Evolutionary conservation across 2,797 vertebrate genomes (phyloP).

Genomic region (Argya squamiceps): DNA sequence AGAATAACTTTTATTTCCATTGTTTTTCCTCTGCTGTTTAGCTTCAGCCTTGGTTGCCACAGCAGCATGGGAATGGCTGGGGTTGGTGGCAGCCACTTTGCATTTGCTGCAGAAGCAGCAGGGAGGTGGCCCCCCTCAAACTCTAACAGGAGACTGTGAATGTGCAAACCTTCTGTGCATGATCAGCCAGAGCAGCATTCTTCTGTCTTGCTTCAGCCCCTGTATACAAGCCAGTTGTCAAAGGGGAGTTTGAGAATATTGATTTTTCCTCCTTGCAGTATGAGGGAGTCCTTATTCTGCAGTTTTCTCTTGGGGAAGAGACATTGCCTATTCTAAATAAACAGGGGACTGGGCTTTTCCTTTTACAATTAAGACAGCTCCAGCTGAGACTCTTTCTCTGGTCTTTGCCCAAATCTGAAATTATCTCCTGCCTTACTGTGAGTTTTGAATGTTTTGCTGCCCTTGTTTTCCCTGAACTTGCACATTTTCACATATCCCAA

Average conservation of each 20-base stretch:
- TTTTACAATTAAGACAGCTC: neutral
- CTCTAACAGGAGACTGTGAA: neutral
- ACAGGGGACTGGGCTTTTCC: neutral
- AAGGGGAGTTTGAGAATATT: neutral
- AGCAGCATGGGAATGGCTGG: neutral
- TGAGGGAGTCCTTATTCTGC: neutral
- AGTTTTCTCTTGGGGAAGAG: neutral
- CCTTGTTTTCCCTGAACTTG: neutral
- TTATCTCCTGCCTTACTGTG: neutral
- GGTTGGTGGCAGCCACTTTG: neutral
- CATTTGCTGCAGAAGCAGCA: neutral
- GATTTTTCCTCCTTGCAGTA: neutral
- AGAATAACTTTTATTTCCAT: conserved; percentile 7
- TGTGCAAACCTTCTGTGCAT: neutral
- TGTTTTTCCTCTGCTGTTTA: conserved; percentile 1
- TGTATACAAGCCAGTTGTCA: neutral
- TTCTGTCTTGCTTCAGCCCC: neutral
- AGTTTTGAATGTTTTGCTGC: neutral
- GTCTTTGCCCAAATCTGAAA: neutral
- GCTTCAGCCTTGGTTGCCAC: neutral
- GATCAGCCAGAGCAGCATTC: neutral
- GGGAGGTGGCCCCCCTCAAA: neutral
- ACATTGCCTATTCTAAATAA: neutral
- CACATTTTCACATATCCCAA: neutral
- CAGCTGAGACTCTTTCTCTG: neutral